Percentiles rank a stretch among this genome's conserved stretches.
These are phyloP conservation scores for Myiopsitta monachus DNA, from an alignment of 2,113 vertebrate species.

Conservation along the genomic window DNA sequence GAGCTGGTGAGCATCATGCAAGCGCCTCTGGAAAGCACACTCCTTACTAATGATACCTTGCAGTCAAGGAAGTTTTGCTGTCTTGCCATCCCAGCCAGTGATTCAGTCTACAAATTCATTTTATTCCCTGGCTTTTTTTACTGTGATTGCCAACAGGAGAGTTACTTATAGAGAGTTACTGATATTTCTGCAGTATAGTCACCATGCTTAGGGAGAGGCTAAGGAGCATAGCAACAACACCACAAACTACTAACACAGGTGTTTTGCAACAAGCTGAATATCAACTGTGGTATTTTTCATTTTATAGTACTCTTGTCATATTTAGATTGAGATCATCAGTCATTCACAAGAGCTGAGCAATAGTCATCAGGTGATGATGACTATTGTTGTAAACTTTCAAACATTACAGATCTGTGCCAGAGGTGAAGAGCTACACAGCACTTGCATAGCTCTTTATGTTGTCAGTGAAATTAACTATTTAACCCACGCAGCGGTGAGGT, in stretches of 20 bases:
- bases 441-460: background rate
- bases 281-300: background rate
- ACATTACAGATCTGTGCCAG: background rate
- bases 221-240: background rate
- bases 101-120: background rate
- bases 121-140: background rate
- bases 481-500: background rate
- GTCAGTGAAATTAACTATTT: background rate
- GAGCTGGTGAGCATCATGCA: background rate
- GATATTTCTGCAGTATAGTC: background rate
- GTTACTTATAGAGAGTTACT: background rate
- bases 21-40: background rate
- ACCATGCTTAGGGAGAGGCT: background rate
- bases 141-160: background rate
- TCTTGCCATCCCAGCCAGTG: background rate
- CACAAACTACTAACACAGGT: background rate
- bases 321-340: conserved; percentile 2
- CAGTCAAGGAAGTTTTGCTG: background rate
- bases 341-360: background rate
- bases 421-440: background rate
- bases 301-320: background rate
- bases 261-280: background rate
- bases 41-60: background rate
- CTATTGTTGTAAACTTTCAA: background rate
- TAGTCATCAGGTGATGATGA: conserved; percentile 1